Percentiles rank a stretch among this genome's conserved stretches.
phyloP scores from a whole-genome alignment of 2,888 invertebrate genomes.

The Eristalis arbustorum region DNA sequence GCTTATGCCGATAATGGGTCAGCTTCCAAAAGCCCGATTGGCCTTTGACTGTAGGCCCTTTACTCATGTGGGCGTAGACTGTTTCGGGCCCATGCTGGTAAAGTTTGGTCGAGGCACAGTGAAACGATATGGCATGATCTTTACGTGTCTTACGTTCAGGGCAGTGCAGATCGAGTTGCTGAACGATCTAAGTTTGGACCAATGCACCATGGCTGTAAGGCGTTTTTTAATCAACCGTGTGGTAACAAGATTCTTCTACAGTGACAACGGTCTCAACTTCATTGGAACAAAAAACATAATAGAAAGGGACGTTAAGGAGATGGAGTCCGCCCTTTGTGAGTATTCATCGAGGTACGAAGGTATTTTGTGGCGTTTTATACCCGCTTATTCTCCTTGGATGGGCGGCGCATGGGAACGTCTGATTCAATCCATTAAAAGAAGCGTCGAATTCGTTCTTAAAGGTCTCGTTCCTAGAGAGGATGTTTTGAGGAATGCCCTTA shows the following conservation, averaged over 20 bases:
- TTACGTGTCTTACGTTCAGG: neutral
- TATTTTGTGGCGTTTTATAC: conserved; percentile 9
- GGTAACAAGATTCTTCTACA: conserved; percentile 4
- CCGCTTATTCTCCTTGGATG: conserved; percentile 18
- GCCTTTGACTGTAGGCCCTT: conserved; percentile 6
- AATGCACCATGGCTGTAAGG: neutral
- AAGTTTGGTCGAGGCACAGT: neutral
- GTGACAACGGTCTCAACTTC: conserved; percentile 16
- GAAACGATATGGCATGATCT: neutral
- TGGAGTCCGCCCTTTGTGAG: neutral
- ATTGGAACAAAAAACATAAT: neutral
- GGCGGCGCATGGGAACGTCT: conserved; percentile 15
- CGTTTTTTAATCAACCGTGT: neutral
- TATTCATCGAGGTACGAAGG: neutral
- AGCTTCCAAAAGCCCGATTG: conserved; percentile 6
- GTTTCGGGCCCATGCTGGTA: neutral
- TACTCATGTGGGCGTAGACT: neutral
- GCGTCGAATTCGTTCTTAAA: too few species aligned
- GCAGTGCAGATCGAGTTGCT: neutral
- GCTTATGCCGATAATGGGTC: neutral
- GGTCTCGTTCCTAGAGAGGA: too few species aligned
- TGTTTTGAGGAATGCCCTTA: neutral
- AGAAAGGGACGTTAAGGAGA: neutral
- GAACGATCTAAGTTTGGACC: neutral
- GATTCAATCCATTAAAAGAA: conserved; percentile 21